These are phyloP conservation scores for Paramuricea clavata DNA, from an alignment of 92 coral and sea anemone species.

Conservation along the genomic window DNA sequence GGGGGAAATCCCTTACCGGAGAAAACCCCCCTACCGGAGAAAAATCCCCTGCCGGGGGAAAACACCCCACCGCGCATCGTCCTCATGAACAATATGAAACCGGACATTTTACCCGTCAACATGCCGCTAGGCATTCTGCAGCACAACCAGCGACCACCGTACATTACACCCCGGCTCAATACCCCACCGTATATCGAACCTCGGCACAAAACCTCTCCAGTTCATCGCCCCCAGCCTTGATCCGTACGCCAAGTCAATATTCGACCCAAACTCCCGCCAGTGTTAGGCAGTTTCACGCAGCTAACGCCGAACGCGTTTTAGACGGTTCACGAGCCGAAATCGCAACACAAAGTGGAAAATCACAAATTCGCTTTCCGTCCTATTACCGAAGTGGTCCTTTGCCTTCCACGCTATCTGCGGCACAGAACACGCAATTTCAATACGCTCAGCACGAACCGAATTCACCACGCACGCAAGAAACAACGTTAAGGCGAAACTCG, in stretches of 20 bases:
- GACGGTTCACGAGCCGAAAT: too few relatives aligned
- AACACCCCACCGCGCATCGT: not conserved
- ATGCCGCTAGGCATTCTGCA: not conserved
- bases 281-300: too few relatives aligned
- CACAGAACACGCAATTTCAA: not conserved
- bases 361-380: not conserved
- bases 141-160: not conserved
- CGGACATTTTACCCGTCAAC: not conserved
- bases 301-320: too few relatives aligned
- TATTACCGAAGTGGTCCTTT: not conserved
- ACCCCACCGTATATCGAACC: not conserved
- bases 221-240: slow-evolving; percentile 25
- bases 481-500: slow-evolving; percentile 26
- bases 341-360: not conserved
- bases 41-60: not conserved
- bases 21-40: not conserved
- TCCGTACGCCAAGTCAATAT: not conserved
- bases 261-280: not conserved
- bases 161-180: not conserved
- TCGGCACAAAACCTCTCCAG: not conserved
- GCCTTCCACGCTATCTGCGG: not conserved
- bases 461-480: not conserved
- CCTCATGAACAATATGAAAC: not conserved
- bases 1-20: not conserved
- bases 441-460: not conserved